Base-by-base conservation (phyloP, 2,797 vertebrate species). In the Macropus fuliginosus region DNA sequence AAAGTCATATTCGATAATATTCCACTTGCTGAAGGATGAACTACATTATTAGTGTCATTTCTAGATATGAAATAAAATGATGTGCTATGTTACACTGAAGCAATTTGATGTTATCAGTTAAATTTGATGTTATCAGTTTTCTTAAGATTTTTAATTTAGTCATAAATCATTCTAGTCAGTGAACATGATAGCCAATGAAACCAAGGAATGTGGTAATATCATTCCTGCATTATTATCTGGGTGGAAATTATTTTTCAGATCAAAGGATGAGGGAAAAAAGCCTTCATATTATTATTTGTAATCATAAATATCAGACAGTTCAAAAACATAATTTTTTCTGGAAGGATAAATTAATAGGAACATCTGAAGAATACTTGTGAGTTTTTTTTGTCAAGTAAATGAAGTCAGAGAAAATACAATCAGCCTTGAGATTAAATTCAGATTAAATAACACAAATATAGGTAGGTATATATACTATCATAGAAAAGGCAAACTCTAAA, bases 301-400 rank as follows among this genome's bases (percentile, higher is more conserved):
- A 91, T 90, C 91, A 96, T 91, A 97, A 97, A 96, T 97, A 96
- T 91, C 95, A 92, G 59, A 92, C 55, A 95, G 54, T 91, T 21
- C 50, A 96, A 97, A 97, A 96, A 95, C 95, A 92, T 92, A 89
- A 93, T 92, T 91, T 91, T 96, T 55, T 96, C 54, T 74, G 40
- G 62, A 96, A 93, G 81, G 95, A 96, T 92, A 74, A 34, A 96
- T 97, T 52, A 94, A 54, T 95, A 95, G 93, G 55, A 97, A 92
- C 55, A 96, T 92, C 95, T 90, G 74, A 54, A 91, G 40, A n/a
- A 81, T 62, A 93, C 55, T 2, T n/a, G 24, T 92, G 90, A 96
- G 46, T 29, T 92, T 90, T 92, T 94, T 74, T 18, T 18, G 90
- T 95, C 56, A 94, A 95, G 96, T 96, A 81, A 93, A 52, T 52